Evolutionary conservation across 2,797 vertebrate species (phyloP).

Genomic region (Garrulus glandarius): DNA sequence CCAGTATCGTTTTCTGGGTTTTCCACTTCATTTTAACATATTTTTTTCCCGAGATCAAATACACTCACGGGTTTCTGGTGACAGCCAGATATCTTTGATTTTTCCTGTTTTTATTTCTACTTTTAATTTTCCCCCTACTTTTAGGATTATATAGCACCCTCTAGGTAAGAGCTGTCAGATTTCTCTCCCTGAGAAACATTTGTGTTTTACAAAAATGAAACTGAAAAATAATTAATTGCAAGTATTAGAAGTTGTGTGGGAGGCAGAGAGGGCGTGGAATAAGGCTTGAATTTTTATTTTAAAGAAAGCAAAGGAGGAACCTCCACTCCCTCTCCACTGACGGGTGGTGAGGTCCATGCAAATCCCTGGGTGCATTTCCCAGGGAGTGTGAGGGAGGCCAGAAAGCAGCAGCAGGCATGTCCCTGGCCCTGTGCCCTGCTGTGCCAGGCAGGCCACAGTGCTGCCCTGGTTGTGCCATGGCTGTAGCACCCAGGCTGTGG

Average conservation of each 20-base stretch:
- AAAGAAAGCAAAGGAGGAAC: not conserved
- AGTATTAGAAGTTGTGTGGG: not conserved
- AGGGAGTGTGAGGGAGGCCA: not conserved
- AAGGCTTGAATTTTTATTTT: not conserved
- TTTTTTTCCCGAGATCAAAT: not conserved
- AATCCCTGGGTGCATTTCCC: not conserved
- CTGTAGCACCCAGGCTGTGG: not conserved
- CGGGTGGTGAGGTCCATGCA: not conserved
- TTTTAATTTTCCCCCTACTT: not conserved
- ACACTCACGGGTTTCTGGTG: not conserved
- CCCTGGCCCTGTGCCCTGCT: not conserved
- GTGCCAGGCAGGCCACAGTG: accelerated
- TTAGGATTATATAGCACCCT: not conserved
- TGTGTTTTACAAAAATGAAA: not conserved
- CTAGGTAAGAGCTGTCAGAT: not conserved
- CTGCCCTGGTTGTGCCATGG: not conserved
- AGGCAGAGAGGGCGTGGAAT: not conserved
- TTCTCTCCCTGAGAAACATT: not conserved
- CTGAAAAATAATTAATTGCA: not conserved
- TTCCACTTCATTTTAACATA: not conserved
- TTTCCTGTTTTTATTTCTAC: not conserved
- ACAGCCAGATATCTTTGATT: not conserved
- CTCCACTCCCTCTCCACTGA: not conserved
- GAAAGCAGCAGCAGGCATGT: not conserved
- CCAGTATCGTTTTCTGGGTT: not conserved